A percentile compares a stretch with the other conserved stretches of the same genome.
Evolutionary conservation across 2,797 vertebrate species (phyloP).

Genomic region (Enteromius fasciolatus): DNA sequence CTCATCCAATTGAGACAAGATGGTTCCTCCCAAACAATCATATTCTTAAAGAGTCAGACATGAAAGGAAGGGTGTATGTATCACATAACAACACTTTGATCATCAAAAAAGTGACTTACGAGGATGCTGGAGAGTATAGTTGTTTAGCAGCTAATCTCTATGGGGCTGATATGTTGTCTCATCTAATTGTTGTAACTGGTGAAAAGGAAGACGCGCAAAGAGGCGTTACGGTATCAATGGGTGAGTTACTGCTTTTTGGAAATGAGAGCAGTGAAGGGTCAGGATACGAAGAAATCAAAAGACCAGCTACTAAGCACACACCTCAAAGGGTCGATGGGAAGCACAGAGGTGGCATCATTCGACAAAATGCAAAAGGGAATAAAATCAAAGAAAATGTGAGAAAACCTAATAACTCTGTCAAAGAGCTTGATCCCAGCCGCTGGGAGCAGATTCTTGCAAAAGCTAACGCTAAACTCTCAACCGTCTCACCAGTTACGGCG

Average conservation of each 20-base stretch:
- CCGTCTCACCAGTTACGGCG: slow-evolving; percentile 54
- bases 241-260: slow-evolving; percentile 49
- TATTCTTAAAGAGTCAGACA: slow-evolving; percentile 71
- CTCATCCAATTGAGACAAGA: slow-evolving; percentile 71
- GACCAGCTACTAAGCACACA: slow-evolving; percentile 65
- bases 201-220: slow-evolving; percentile 59
- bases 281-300: slow-evolving; percentile 74
- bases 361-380: slow-evolving; percentile 63
- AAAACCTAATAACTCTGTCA: slow-evolving; percentile 76
- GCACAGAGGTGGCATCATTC: slow-evolving; percentile 55
- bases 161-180: slow-evolving; percentile 80
- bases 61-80: slow-evolving; percentile 69
- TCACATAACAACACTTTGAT: slow-evolving; percentile 77
- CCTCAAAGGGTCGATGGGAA: slow-evolving; percentile 64
- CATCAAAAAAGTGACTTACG: slow-evolving; percentile 66
- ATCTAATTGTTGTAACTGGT: slow-evolving; percentile 71
- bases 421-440: slow-evolving; percentile 74
- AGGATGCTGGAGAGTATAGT: slow-evolving; percentile 80
- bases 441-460: slow-evolving; percentile 78
- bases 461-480: slow-evolving; percentile 69
- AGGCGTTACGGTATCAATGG: slow-evolving; percentile 50
- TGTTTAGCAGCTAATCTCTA: slow-evolving; percentile 79
- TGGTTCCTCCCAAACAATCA: slow-evolving; percentile 79
- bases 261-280: slow-evolving; percentile 68
- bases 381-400: slow-evolving; percentile 70